phyloP scores from a whole-genome alignment of 2,888 invertebrate genomes.

The Latheticus oryzae region DNA sequence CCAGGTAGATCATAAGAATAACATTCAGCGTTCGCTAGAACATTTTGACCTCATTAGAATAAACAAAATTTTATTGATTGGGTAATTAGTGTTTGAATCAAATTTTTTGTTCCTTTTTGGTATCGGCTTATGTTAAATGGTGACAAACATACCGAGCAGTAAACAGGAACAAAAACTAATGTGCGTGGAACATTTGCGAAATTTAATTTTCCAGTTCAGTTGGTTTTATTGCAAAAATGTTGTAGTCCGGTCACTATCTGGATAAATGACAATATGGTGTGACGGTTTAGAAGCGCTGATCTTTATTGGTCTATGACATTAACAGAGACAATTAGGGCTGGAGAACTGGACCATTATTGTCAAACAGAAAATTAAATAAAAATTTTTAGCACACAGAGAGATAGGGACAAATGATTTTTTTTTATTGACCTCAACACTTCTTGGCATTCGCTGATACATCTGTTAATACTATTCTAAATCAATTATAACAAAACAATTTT shows the following conservation, averaged over 20 bases:
- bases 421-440: too few species aligned
- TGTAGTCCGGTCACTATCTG: constrained; percentile 54
- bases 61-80: too few species aligned
- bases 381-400: too few species aligned
- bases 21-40: too few species aligned
- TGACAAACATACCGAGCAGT: constrained; percentile 39
- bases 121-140: constrained; percentile 34
- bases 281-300: constrained; percentile 36
- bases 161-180: constrained; percentile 62
- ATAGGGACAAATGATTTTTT: too few species aligned
- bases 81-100: too few species aligned
- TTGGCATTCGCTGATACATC: too few species aligned
- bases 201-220: constrained; percentile 65
- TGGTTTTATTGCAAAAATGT: constrained; percentile 63
- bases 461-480: too few species aligned
- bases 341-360: too few species aligned
- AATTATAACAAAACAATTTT: too few species aligned
- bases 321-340: constrained; percentile 16
- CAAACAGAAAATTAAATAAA: too few species aligned
- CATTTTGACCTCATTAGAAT: constrained; percentile 25
- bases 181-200: constrained; percentile 64
- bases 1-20: constrained; percentile 33
- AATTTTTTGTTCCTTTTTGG: constrained; percentile 12
- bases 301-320: constrained; percentile 29
- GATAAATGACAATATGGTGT: constrained; percentile 53